Percentiles rank a stretch among this genome's conserved stretches.
phyloP scores from a whole-genome alignment of 2,113 vertebrate species.

The Oncorhynchus mykiss region DNA sequence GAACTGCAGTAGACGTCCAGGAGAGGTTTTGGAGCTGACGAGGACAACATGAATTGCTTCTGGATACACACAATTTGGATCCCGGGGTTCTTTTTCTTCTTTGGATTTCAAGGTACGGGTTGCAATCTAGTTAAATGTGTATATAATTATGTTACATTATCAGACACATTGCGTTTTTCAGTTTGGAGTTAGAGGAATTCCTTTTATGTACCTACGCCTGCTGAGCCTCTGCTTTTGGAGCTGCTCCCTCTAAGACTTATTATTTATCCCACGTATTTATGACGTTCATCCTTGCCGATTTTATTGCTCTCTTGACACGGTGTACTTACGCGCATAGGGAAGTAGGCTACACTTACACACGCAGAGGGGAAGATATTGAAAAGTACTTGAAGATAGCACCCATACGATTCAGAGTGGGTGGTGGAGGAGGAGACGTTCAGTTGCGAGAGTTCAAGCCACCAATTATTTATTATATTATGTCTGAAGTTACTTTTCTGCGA shows the following conservation, averaged over 20 bases:
- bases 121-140: not conserved
- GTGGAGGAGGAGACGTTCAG: not conserved
- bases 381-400: not conserved
- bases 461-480: not conserved
- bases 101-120: constrained; percentile 49
- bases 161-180: not conserved
- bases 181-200: not conserved
- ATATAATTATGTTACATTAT: not conserved
- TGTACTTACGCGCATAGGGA: not conserved
- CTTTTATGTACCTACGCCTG: not conserved
- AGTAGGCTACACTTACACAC: not conserved
- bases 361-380: not conserved
- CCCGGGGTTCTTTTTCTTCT: constrained; percentile 37
- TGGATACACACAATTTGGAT: constrained; percentile 53
- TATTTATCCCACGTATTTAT: not conserved
- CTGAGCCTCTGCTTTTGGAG: not conserved
- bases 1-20: not conserved
- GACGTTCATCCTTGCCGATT: not conserved
- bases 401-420: not conserved
- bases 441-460: not conserved
- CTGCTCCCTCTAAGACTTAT: not conserved
- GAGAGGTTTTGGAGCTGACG: constrained; percentile 6
- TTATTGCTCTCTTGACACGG: not conserved
- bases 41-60: constrained; percentile 40
- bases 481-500: not conserved